These are phyloP conservation scores for Spodoptera litura DNA, from an alignment of 1,140 invertebrate species.

Conservation along the genomic window DNA sequence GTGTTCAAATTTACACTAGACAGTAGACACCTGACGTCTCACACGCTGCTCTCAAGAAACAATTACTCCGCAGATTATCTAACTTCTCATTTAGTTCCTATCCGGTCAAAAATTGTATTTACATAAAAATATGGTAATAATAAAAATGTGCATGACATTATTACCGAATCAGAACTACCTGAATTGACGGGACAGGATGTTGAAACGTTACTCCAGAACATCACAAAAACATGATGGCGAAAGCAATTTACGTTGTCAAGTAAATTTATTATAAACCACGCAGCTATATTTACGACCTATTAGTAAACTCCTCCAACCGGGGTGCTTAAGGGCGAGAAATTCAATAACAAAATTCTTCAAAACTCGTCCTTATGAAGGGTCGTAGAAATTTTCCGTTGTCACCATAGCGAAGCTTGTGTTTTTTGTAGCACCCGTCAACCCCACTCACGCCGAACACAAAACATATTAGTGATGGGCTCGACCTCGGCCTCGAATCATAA, in stretches of 20 bases:
- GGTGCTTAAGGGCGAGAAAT: conserved; percentile 68
- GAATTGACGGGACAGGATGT: conserved; percentile 44
- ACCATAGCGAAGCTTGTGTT: conserved; percentile 64
- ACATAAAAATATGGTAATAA: not conserved
- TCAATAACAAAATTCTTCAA: conserved; percentile 72
- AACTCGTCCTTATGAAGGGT: conserved; percentile 65
- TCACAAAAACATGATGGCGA: conserved; percentile 51
- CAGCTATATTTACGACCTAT: conserved; percentile 71
- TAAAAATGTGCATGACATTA: conserved; percentile 3
- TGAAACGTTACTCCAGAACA: conserved; percentile 9
- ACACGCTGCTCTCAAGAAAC: not conserved
- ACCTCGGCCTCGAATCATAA: conserved; percentile 5
- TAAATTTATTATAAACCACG: conserved; percentile 67
- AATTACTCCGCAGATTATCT: conserved; percentile 8
- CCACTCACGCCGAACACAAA: conserved; percentile 77
- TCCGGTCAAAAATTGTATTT: not conserved
- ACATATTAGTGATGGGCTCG: conserved; percentile 67
- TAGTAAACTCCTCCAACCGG: conserved; percentile 58
- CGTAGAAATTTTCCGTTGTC: conserved; percentile 73
- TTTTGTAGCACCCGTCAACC: conserved; percentile 76
- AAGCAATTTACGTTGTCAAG: conserved; percentile 65
- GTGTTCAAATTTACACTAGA: conserved; percentile 21
- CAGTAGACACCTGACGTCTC: conserved; percentile 2
- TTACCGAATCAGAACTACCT: conserved; percentile 38
- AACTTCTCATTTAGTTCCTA: conserved; percentile 1